Evolutionary conservation across 2,797 vertebrate genomes (phyloP).

Genomic region (Typhlichthys eigenmanni): DNA sequence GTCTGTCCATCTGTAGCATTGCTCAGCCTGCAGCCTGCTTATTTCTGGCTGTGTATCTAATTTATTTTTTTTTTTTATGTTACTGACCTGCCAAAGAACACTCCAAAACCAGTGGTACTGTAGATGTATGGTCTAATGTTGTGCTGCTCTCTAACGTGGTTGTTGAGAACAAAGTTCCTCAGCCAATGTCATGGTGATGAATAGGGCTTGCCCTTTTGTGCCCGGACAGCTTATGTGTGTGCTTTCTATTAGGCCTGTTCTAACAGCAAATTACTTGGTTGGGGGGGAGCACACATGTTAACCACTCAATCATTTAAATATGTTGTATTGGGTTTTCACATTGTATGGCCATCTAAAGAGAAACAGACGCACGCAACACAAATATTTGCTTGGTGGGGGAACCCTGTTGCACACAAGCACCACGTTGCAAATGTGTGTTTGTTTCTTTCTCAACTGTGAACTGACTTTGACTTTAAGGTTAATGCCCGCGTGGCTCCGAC

Average conservation of each 20-base stretch:
- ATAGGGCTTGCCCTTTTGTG: conserved; percentile 63
- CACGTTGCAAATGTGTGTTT: not conserved
- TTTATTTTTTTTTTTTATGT: not conserved
- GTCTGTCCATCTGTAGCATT: not conserved
- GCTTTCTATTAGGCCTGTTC: conserved; percentile 50
- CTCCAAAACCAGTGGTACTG: conserved; percentile 18
- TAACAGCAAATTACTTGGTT: conserved; percentile 24
- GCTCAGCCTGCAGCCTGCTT: conserved; percentile 20
- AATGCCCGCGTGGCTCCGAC: not conserved
- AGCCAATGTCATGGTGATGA: conserved; percentile 59
- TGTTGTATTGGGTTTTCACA: too few species aligned
- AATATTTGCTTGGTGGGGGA: too few species aligned
- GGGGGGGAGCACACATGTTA: conserved; percentile 13
- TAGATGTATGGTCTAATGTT: conserved; percentile 22
- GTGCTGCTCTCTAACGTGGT: conserved; percentile 39
- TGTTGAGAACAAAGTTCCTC: conserved; percentile 48
- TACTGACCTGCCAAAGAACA: conserved; percentile 30
- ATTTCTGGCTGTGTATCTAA: conserved; percentile 17
- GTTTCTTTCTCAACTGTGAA: not conserved
- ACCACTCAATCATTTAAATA: too few species aligned
- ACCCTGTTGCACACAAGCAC: too few species aligned
- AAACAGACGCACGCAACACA: too few species aligned
- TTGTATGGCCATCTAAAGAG: not conserved
- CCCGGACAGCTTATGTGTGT: conserved; percentile 47
- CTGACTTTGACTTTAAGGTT: not conserved